These are phyloP conservation scores for Platypus cylindrus DNA, from an alignment of 2,888 invertebrate genomes.

Conservation along the genomic window DNA sequence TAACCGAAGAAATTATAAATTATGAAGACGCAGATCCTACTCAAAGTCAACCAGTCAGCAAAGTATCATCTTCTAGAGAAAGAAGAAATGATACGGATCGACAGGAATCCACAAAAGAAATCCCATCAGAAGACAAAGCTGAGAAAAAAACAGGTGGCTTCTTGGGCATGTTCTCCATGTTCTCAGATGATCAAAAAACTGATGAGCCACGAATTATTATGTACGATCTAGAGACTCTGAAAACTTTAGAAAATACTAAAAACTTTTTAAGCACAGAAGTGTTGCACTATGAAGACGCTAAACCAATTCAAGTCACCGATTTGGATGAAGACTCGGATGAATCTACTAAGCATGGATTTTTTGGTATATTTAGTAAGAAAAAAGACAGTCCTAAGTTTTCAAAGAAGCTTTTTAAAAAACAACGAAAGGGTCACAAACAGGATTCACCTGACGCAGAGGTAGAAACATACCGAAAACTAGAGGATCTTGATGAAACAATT, in stretches of 20 bases:
- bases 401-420: conserved; percentile 20
- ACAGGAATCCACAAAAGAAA: conserved; percentile 7
- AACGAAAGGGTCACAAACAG: conserved; percentile 18
- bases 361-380: conserved; percentile 23
- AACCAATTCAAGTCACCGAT: conserved; percentile 20
- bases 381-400: conserved; percentile 18
- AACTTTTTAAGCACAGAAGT: conserved; percentile 23
- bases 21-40: conserved; percentile 22
- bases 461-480: conserved; percentile 18
- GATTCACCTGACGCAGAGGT: conserved; percentile 17
- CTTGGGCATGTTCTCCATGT: conserved; percentile 15
- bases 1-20: conserved; percentile 9
- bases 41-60: not conserved
- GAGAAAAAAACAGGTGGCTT: conserved; percentile 9
- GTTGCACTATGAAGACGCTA: conserved; percentile 25
- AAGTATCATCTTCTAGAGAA: not conserved
- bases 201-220: conserved; percentile 3
- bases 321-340: conserved; percentile 19
- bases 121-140: conserved; percentile 4
- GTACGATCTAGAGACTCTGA: conserved; percentile 12
- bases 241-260: conserved; percentile 19
- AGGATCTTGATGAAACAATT: conserved; percentile 13
- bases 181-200: conserved; percentile 10
- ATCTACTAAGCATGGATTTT: conserved; percentile 19
- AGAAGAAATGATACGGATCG: conserved; percentile 13